Conservation (phyloP, 2,797 vertebrate species). For the Enteromius anoplus region DNA sequence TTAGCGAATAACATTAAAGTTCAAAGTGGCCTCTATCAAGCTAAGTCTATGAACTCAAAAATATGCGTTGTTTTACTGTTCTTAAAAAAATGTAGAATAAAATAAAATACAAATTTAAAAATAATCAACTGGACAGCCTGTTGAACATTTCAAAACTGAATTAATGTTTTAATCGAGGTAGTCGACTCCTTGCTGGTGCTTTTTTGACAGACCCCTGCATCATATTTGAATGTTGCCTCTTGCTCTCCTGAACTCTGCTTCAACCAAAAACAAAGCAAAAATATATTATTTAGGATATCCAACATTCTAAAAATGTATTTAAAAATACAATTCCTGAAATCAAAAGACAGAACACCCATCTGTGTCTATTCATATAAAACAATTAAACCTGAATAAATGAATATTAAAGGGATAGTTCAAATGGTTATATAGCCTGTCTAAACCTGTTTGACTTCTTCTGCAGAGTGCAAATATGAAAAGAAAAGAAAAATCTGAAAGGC, state of each 20-base stretch:
- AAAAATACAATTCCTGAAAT: background rate
- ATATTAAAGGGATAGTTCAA: background rate
- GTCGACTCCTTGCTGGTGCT: slow-evolving; percentile 64
- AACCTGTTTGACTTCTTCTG: background rate
- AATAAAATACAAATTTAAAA: background rate
- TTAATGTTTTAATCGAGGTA: slow-evolving; percentile 69
- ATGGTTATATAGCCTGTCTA: background rate
- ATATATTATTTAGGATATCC: background rate
- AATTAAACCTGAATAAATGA: background rate
- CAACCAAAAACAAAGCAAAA: background rate
- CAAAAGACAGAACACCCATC: background rate
- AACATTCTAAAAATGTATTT: background rate
- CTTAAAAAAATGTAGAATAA: background rate
- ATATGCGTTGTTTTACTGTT: background rate
- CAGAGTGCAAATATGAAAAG: background rate
- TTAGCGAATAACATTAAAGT: too few relatives aligned
- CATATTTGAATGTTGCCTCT: background rate
- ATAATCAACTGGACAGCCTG: background rate
- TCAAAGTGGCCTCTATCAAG: background rate
- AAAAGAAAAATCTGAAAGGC: background rate
- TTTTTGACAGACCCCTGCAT: slow-evolving; percentile 58
- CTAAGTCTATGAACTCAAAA: background rate
- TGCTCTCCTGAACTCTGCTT: slow-evolving; percentile 10
- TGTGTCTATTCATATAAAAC: background rate
- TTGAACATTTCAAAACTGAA: background rate